A percentile compares a stretch with the other conserved stretches of the same genome.
These are phyloP conservation scores for Neuroterus valhalla DNA, from an alignment of 1,140 invertebrate genomes.

Conservation along the genomic window DNA sequence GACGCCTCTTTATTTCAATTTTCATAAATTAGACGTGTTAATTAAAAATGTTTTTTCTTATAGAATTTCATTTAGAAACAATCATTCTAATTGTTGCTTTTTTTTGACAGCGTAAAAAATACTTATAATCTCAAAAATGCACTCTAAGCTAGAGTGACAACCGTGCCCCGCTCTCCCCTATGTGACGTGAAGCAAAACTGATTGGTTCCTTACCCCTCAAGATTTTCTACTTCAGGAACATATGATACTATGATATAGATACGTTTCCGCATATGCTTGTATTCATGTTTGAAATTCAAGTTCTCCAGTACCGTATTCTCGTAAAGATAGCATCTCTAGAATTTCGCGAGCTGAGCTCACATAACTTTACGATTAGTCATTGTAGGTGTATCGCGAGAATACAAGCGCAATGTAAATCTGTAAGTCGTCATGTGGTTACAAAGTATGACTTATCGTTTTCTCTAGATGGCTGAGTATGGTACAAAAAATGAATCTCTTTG, in stretches of 20 bases:
- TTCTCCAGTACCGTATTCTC: constrained; percentile 2
- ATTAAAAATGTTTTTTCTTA: too few species aligned
- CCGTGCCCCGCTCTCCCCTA: too few species aligned
- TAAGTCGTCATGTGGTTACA: neutral
- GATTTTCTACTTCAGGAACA: constrained; percentile 15
- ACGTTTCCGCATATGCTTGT: constrained; percentile 1
- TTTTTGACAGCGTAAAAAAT: too few species aligned
- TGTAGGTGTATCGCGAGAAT: neutral
- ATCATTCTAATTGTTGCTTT: too few species aligned
- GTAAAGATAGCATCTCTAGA: constrained; percentile 8
- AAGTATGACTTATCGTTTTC: constrained; percentile 10
- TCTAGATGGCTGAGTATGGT: neutral
- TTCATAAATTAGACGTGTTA: too few species aligned
- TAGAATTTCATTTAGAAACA: too few species aligned
- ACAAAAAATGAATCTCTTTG: neutral
- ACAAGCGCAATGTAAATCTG: too few species aligned
- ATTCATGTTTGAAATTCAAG: neutral
- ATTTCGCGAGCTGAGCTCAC: neutral
- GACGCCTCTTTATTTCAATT: too few species aligned
- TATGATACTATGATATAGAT: neutral
- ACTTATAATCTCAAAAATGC: too few species aligned
- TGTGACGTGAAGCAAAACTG: neutral
- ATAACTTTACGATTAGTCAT: neutral
- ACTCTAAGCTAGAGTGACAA: too few species aligned
- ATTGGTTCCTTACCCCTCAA: constrained; percentile 6